These are phyloP conservation scores for Microhierax caerulescens DNA, from an alignment of 2,797 vertebrate genomes.

Conservation along the genomic window DNA sequence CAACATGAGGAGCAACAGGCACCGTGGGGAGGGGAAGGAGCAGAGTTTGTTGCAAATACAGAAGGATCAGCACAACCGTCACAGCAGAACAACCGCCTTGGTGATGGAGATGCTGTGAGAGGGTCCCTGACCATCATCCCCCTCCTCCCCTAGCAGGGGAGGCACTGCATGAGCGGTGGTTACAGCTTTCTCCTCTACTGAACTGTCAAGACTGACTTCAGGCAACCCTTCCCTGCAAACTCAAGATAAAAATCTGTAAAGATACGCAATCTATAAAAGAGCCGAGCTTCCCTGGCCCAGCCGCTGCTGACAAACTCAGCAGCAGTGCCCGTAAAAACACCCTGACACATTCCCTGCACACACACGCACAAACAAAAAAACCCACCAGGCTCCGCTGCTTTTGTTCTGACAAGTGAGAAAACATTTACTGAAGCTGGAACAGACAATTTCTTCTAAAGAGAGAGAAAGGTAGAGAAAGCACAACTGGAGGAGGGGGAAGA, in stretches of 20 bases:
- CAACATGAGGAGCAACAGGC: background rate
- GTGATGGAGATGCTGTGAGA: background rate
- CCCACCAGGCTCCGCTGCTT: background rate
- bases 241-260: background rate
- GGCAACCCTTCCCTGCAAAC: background rate
- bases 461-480: background rate
- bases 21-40: background rate
- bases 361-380: background rate
- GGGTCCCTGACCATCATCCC: background rate
- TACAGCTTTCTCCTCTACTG: background rate
- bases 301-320: background rate
- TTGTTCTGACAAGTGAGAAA: constrained; percentile 31
- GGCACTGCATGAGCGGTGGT: background rate
- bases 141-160: background rate
- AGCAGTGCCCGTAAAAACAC: background rate
- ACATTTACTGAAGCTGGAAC: background rate
- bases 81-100: background rate
- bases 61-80: accelerated
- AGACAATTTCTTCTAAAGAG: background rate
- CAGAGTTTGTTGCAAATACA: background rate
- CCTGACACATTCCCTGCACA: background rate
- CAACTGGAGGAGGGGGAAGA: background rate
- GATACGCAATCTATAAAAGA: background rate
- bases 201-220: background rate
- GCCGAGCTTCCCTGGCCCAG: background rate